Conservation (phyloP, 2,797 vertebrate genomes). For the Manis javanica region DNA sequence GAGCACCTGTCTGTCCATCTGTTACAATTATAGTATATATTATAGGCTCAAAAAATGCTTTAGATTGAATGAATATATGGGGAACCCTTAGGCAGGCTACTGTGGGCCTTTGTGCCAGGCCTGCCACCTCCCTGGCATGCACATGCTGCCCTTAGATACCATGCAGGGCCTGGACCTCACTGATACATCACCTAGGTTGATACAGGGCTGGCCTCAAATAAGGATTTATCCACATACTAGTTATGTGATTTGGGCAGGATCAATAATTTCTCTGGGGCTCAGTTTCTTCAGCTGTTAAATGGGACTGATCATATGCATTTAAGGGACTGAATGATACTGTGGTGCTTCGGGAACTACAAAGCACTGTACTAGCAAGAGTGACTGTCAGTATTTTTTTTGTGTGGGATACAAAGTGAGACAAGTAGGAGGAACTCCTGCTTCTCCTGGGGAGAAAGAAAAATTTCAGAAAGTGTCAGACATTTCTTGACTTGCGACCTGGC, state of each 20-base stretch:
- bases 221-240: background rate
- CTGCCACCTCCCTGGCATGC: background rate
- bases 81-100: background rate
- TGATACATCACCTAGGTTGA: background rate
- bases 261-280: background rate
- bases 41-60: background rate
- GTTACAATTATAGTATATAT: background rate
- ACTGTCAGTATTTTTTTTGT: background rate
- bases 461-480: background rate
- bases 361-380: background rate
- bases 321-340: background rate
- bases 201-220: background rate
- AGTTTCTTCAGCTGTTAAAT: background rate
- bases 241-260: background rate
- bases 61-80: background rate
- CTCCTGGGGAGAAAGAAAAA: background rate
- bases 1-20: background rate
- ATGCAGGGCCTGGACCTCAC: background rate
- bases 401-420: background rate
- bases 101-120: background rate
- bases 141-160: background rate
- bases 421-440: background rate
- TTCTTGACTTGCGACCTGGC: background rate
- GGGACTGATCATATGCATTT: background rate
- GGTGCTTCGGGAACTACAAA: background rate